Evolutionary conservation across 2,888 invertebrate species (phyloP).

Genomic region (Drosophila hamatofila): DNA sequence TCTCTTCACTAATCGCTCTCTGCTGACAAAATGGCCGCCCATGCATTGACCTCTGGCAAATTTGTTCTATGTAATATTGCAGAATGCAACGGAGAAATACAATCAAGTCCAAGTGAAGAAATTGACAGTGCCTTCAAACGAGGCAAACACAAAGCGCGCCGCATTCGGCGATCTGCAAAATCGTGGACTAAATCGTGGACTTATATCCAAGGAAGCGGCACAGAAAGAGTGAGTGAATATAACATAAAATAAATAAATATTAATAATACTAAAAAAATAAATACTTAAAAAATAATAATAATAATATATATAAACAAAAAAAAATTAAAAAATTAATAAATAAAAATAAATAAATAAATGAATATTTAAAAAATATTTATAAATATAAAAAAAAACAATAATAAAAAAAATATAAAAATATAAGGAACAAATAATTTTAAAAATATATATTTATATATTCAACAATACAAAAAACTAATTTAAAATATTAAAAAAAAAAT

Average conservation of each 20-base stretch:
- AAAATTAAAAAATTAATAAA: neutral
- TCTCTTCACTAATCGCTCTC: neutral
- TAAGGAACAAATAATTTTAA: no score
- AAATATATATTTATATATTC: no score
- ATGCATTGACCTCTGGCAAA: constrained; percentile 22
- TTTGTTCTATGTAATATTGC: constrained; percentile 12
- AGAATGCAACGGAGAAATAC: constrained; percentile 81
- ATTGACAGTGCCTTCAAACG: constrained; percentile 71
- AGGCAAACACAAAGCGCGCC: constrained; percentile 83
- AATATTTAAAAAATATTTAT: neutral
- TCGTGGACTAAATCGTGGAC: constrained; percentile 83
- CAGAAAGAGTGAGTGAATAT: constrained; percentile 79
- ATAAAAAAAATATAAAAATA: no score
- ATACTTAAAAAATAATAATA: no score
- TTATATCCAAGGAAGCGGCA: constrained; percentile 71
- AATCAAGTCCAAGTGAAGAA: constrained; percentile 80
- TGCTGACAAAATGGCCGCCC: constrained; percentile 61
- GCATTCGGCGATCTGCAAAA: constrained; percentile 87
- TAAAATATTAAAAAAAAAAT: neutral
- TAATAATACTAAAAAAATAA: no score
- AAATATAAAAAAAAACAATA: no score
- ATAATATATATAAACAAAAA: neutral
- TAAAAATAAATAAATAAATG: no score
- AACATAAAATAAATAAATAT: no score
- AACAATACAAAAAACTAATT: no score